phyloP scores from a whole-genome alignment of 2,888 invertebrate genomes.

The Drosophila putrida region DNA sequence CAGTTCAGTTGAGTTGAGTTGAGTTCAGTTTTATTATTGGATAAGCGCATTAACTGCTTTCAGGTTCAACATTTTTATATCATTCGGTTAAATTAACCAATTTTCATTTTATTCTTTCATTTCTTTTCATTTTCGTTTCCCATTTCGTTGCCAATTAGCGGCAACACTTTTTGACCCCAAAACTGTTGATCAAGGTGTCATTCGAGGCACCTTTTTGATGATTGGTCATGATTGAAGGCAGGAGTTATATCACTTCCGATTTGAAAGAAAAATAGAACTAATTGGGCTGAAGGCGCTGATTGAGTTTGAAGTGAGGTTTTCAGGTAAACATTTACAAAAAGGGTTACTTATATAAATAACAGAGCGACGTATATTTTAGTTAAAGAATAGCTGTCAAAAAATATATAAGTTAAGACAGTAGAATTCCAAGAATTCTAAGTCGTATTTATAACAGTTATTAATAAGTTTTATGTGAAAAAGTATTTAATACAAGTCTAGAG shows the following conservation, averaged over 20 bases:
- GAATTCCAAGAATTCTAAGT: no score
- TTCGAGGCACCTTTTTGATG: slow-evolving; percentile 73
- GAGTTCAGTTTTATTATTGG: slow-evolving; percentile 23
- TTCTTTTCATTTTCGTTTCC: slow-evolving; percentile 13
- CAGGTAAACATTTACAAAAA: neutral
- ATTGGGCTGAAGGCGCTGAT: slow-evolving; percentile 5
- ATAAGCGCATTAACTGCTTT: slow-evolving; percentile 40
- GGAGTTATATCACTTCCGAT: slow-evolving; percentile 27
- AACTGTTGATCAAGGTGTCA: slow-evolving; percentile 63
- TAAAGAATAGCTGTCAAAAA: no score
- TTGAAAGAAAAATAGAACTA: neutral
- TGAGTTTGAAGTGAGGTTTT: neutral
- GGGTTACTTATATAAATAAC: neutral
- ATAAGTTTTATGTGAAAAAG: no score
- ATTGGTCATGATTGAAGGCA: slow-evolving; percentile 61
- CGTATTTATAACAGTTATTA: no score
- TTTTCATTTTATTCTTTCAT: slow-evolving; percentile 41
- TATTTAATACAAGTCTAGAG: no score
- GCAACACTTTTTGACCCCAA: slow-evolving; percentile 37
- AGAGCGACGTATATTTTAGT: no score
- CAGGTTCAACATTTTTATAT: slow-evolving; percentile 43
- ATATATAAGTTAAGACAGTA: no score
- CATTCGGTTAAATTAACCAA: slow-evolving; percentile 75
- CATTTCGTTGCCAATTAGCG: slow-evolving; percentile 57
- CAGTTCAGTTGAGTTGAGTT: slow-evolving; percentile 6